These are phyloP conservation scores for Pseudococcus jackbeardsleyi DNA, from an alignment of 2,888 invertebrate genomes.

Conservation along the genomic window DNA sequence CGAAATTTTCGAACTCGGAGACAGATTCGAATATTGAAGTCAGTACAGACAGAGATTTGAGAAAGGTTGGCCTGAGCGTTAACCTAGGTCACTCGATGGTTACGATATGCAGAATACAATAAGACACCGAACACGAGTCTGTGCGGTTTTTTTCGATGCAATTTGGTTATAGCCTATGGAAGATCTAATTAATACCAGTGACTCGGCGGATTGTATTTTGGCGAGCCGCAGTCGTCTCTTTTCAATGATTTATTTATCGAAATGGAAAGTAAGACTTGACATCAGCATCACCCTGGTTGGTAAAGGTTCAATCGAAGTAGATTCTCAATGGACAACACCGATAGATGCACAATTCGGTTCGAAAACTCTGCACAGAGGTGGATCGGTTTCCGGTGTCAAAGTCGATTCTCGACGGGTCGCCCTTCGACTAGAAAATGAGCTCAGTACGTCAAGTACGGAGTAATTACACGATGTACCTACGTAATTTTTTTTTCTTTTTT, in stretches of 20 bases:
- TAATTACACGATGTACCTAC: neutral
- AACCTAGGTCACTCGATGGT: constrained; percentile 3
- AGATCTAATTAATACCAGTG: constrained; percentile 15
- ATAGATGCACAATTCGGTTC: neutral
- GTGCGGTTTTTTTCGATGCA: constrained; percentile 4
- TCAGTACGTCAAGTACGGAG: neutral
- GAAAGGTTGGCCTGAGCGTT: neutral
- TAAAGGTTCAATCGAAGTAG: neutral
- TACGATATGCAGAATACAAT: neutral
- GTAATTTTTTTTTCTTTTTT: neutral
- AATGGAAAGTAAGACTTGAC: neutral
- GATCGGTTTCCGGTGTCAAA: constrained; percentile 14
- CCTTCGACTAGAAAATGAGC: constrained; percentile 21
- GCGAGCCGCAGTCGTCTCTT: neutral
- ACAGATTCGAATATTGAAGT: neutral
- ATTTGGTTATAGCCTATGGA: neutral
- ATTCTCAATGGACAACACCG: neutral
- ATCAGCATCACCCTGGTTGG: neutral
- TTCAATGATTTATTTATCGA: constrained; percentile 40
- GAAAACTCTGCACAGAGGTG: neutral
- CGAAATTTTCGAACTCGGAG: neutral
- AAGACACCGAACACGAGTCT: neutral
- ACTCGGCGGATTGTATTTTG: neutral
- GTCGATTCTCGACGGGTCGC: neutral
- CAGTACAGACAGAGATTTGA: neutral